A percentile compares a stretch with the other conserved stretches of the same genome.
These are phyloP conservation scores for Polylopha cassiicola DNA, from an alignment of 2,888 invertebrate genomes.

Conservation along the genomic window DNA sequence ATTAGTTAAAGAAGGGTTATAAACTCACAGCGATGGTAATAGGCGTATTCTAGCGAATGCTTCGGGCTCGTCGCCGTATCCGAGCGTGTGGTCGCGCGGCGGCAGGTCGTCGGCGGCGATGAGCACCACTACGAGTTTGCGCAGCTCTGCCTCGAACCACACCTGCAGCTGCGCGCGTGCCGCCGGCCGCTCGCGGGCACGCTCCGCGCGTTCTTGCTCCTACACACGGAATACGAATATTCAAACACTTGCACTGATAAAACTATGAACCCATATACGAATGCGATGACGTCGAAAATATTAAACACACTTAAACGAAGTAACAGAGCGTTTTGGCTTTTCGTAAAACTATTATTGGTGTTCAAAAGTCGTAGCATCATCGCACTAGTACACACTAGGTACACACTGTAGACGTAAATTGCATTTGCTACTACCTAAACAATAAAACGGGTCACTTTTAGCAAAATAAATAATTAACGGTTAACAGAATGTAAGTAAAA, in stretches of 20 bases:
- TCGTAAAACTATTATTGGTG: too few species aligned
- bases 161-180: constrained; percentile 92
- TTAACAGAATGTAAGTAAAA: constrained; percentile 31
- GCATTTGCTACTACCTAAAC: constrained; percentile 15
- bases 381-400: too few species aligned
- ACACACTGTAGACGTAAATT: not conserved
- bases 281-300: too few species aligned
- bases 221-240: constrained; percentile 33
- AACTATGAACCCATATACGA: constrained; percentile 2
- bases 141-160: constrained; percentile 90
- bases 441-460: constrained; percentile 32
- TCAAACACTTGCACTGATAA: not conserved
- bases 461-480: constrained; percentile 31
- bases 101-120: constrained; percentile 92
- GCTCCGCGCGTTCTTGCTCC: constrained; percentile 68
- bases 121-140: constrained; percentile 89
- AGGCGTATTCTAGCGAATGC: constrained; percentile 90
- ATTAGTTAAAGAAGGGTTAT: not conserved
- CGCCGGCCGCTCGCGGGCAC: constrained; percentile 81
- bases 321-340: too few species aligned
- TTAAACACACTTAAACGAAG: too few species aligned
- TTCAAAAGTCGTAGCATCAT: too few species aligned
- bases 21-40: constrained; percentile 85
- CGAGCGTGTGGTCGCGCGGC: constrained; percentile 84
- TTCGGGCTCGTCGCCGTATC: constrained; percentile 87